phyloP scores from a whole-genome alignment of 2,113 vertebrate species.

The Murina feae region DNA sequence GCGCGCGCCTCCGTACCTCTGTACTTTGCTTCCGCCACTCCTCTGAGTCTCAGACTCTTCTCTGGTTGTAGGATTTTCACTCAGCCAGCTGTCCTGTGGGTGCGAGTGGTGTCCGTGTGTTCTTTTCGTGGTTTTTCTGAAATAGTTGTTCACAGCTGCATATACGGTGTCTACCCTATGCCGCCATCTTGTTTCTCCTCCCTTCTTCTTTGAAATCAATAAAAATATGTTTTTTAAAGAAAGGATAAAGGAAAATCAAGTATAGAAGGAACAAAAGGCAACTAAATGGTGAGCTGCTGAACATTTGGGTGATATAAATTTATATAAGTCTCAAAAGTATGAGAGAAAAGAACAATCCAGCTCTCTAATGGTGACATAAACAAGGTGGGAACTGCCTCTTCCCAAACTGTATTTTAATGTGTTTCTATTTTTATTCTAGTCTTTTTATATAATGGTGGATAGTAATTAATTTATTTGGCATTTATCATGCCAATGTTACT shows the following conservation, averaged over 20 bases:
- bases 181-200: too few relatives aligned
- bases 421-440: constrained; percentile 55
- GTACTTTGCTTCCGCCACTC: too few relatives aligned
- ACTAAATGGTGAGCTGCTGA: background rate
- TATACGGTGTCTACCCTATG: too few relatives aligned
- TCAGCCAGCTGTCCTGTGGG: too few relatives aligned
- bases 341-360: background rate
- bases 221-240: background rate
- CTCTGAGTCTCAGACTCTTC: too few relatives aligned
- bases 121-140: too few relatives aligned
- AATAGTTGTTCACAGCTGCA: too few relatives aligned
- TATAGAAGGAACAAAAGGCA: background rate
- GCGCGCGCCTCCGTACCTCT: too few relatives aligned
- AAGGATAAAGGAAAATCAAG: background rate
- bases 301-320: background rate
- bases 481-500: constrained; percentile 57
- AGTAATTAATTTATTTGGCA: constrained; percentile 68
- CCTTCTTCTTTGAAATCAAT: too few relatives aligned
- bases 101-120: too few relatives aligned
- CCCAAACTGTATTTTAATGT: constrained; percentile 31
- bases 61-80: too few relatives aligned
- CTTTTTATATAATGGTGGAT: constrained; percentile 30
- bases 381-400: background rate
- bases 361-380: constrained; percentile 5
- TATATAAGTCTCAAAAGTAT: background rate